phyloP scores from a whole-genome alignment of 2,888 invertebrate genomes.

The Heterodera filipjevi region DNA sequence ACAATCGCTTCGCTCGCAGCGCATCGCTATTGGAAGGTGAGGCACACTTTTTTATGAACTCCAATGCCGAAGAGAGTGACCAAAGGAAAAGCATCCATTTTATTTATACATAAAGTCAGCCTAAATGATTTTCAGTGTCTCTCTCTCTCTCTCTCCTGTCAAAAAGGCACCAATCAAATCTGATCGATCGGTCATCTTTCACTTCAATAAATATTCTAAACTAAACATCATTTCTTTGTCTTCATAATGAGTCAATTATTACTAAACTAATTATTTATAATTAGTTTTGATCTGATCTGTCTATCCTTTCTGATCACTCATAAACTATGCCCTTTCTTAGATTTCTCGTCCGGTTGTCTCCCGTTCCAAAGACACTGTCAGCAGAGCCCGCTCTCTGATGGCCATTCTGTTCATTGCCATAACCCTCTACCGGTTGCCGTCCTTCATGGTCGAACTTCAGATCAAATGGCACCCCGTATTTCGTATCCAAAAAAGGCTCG shows the following conservation, averaged over 20 bases:
- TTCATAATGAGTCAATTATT: no score
- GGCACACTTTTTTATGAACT: neutral
- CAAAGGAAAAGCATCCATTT: neutral
- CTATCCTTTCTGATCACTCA: conserved; percentile 6
- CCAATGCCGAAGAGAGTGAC: neutral
- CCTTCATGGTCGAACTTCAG: conserved; percentile 59
- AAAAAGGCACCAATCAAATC: no score
- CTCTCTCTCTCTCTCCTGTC: no score
- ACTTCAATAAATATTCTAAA: no score
- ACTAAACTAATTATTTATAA: no score
- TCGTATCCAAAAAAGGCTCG: conserved; percentile 50
- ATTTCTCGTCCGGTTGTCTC: conserved; percentile 63
- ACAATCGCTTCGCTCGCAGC: conserved; percentile 62
- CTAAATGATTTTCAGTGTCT: no score
- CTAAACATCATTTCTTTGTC: no score
- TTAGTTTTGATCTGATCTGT: neutral
- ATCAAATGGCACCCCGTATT: conserved; percentile 52
- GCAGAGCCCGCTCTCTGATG: conserved; percentile 53
- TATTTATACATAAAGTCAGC: no score
- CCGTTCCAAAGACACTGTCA: conserved; percentile 60
- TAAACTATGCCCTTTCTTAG: conserved; percentile 48
- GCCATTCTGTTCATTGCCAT: conserved; percentile 50
- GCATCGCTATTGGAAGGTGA: conserved; percentile 64
- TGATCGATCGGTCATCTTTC: no score
- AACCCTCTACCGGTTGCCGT: conserved; percentile 56